Evolutionary conservation across 2,888 invertebrate genomes (phyloP), one percentile per base, ranked within the genome.

Genomic region (Ophioninae sp.): DNA sequence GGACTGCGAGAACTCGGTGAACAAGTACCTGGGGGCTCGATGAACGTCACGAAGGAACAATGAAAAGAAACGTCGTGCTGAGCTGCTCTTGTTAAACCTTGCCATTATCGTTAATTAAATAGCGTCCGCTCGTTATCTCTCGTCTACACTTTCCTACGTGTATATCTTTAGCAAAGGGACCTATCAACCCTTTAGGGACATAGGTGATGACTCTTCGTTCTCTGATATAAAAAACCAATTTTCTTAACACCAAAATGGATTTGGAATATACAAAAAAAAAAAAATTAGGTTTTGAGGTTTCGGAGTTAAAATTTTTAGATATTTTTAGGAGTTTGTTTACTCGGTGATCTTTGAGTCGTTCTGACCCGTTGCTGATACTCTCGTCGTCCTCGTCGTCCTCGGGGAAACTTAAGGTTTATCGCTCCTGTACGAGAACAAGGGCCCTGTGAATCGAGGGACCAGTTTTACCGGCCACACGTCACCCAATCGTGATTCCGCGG

Each of bases 101-200:
- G 88, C 89, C 87, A 88, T 90, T 89, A 88, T 88, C 88, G 87
- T 90, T 90, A 90, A 90, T 90, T 90, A 90, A 89, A 90, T 88
- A 90, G 88, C 86, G 86, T 83, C 86, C 83, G 73, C 65, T 68
- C 56, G 56, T 62, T 62, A 56, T 64, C 70, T 41, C 73, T 74
- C 50, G n/a, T 20, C 62, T 56, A 61, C 69, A 13, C 74, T 39
- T 20, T 70, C 64, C 41, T 59, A 68, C 37, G 3, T 30, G 3
- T 30, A 30, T 30, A 30, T 69, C 56, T 41, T 23, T 75, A 56
- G 13, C 64, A 56, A 39, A 21, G 50, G 30, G 41, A n/a, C 59
- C 30, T 23, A 56, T 76, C 74, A 57, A 77, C 76, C 62, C 30
- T 30, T 62, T 67, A 23, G 61, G 21, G 67, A 77, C 67, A 73